Conservation (phyloP, 53 echinoderm and acorn worm species). For the Luidia sarsii region DNA sequence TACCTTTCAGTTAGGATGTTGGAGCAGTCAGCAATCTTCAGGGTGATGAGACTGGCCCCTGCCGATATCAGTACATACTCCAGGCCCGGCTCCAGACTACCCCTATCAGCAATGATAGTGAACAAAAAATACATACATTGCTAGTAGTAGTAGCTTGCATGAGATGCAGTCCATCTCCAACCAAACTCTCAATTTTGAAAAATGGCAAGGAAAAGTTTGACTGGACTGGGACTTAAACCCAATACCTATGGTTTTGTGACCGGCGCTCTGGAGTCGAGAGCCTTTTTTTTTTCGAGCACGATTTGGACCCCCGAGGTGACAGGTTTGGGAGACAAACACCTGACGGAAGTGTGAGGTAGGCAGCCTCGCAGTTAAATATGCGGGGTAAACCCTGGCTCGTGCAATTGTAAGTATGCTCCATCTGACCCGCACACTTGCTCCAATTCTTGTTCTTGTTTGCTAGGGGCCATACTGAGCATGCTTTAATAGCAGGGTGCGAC, state of each 20-base stretch:
- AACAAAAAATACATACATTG: neutral
- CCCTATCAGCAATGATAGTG: slow-evolving; percentile 44
- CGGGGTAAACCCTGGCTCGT: no score
- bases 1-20: slow-evolving; percentile 74
- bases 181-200: no score
- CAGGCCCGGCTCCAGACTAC: slow-evolving; percentile 72
- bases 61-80: slow-evolving; percentile 71
- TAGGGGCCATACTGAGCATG: no score
- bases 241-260: neutral
- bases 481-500: no score
- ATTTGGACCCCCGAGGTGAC: no score
- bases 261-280: neutral
- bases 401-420: no score
- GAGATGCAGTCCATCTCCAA: neutral
- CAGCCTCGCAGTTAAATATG: neutral
- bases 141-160: neutral
- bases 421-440: no score
- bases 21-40: slow-evolving; percentile 65
- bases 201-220: no score
- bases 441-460: no score
- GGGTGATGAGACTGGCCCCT: slow-evolving; percentile 56
- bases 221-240: no score
- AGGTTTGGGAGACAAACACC: neutral
- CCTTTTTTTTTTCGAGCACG: no score
- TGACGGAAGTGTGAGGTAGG: no score